phyloP scores from a whole-genome alignment of 2,113 vertebrate species.

The Rutilus rutilus region DNA sequence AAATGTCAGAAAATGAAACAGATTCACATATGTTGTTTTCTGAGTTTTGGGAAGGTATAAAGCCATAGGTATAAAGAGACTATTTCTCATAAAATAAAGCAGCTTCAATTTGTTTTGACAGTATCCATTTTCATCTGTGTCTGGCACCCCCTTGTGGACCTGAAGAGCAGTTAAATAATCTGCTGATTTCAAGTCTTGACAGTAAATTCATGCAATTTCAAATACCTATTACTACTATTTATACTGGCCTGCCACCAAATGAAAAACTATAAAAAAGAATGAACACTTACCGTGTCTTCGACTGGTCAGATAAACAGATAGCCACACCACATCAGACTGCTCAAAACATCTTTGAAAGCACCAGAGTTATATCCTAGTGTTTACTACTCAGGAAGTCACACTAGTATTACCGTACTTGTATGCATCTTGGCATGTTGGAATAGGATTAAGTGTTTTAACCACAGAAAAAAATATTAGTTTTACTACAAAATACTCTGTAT shows the following conservation, averaged over 20 bases:
- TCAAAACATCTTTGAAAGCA: too few relatives aligned
- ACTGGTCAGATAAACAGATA: too few relatives aligned
- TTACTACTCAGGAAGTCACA: too few relatives aligned
- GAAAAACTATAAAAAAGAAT: too few relatives aligned
- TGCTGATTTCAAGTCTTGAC: background rate
- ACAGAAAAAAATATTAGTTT: background rate
- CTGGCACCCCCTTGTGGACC: constrained; percentile 26
- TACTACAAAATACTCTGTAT: background rate
- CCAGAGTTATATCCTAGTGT: too few relatives aligned
- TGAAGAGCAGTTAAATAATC: background rate
- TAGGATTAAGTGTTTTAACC: background rate
- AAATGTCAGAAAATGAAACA: background rate
- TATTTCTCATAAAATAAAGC: background rate
- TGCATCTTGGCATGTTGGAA: too few relatives aligned
- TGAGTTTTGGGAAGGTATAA: background rate
- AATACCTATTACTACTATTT: background rate
- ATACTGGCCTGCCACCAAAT: too few relatives aligned
- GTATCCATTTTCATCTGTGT: background rate
- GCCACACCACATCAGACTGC: too few relatives aligned
- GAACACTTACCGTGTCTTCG: too few relatives aligned
- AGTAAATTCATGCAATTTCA: background rate
- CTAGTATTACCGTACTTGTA: too few relatives aligned
- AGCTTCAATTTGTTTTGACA: background rate
- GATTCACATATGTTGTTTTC: background rate
- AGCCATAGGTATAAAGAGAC: background rate